phyloP scores from a whole-genome alignment of 1,140 invertebrate genomes.

The Globodera rostochiensis region DNA sequence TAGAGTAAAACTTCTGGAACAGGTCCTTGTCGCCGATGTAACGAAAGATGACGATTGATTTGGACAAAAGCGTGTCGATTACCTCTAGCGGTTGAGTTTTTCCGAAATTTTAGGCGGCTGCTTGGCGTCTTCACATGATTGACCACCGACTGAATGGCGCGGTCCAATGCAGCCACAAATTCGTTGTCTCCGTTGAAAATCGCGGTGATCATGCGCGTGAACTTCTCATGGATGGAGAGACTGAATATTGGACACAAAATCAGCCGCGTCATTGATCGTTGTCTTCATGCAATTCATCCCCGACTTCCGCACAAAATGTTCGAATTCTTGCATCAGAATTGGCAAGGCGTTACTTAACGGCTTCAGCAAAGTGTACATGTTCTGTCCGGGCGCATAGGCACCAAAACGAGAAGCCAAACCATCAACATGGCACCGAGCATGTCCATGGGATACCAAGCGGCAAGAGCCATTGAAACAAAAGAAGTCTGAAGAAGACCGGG shows the following conservation, averaged over 20 bases:
- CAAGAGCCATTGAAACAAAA: constrained; percentile 80
- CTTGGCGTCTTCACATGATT: constrained; percentile 78
- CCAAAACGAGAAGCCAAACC: constrained; percentile 80
- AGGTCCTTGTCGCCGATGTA: constrained; percentile 91
- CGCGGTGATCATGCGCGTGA: constrained; percentile 72
- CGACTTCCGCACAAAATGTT: constrained; percentile 81
- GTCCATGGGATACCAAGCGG: constrained; percentile 87
- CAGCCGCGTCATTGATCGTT: constrained; percentile 66
- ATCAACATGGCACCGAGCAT: constrained; percentile 84
- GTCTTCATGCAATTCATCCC: constrained; percentile 71
- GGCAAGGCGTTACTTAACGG: constrained; percentile 78
- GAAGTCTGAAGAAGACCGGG: constrained; percentile 69
- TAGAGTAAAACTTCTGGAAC: constrained; percentile 69
- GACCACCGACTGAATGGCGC: constrained; percentile 73
- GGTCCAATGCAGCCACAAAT: constrained; percentile 90
- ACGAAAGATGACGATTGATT: constrained; percentile 93
- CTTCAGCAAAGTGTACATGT: constrained; percentile 86
- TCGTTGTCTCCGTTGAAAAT: constrained; percentile 75
- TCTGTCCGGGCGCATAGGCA: constrained; percentile 77
- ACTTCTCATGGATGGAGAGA: constrained; percentile 86
- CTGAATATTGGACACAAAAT: constrained; percentile 88
- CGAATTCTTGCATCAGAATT: constrained; percentile 80
- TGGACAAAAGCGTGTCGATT: constrained; percentile 78
- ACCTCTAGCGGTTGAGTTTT: constrained; percentile 86
- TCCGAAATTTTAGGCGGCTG: constrained; percentile 80